A percentile compares a stretch with the other conserved stretches of the same genome.
Conservation (phyloP, 1,140 invertebrate genomes). For the Aphis gossypii region DNA sequence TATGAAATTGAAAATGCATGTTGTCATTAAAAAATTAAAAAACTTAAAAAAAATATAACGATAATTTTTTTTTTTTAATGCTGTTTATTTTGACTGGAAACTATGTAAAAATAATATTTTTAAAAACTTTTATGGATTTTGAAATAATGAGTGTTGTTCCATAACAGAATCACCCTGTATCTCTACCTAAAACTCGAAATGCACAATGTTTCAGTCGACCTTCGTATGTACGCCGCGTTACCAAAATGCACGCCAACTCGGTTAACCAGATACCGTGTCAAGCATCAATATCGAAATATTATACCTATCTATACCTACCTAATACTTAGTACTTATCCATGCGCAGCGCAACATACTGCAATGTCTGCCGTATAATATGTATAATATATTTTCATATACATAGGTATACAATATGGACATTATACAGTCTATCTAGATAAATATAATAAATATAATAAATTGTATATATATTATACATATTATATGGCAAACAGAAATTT, state of each 20-base stretch:
- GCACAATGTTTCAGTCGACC: background rate
- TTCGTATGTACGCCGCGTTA: conserved; percentile 16
- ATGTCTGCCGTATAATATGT: background rate
- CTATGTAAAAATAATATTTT: no score
- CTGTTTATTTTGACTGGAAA: no score
- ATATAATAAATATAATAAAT: background rate
- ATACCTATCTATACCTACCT: background rate
- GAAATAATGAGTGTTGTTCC: no score
- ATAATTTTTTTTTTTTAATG: no score
- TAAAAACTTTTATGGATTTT: no score
- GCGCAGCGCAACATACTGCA: background rate
- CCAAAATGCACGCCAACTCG: background rate
- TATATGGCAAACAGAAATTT: background rate
- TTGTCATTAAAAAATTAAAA: no score
- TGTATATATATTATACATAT: background rate
- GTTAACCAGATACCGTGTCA: conserved; percentile 9
- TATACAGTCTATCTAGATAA: background rate
- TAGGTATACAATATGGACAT: background rate
- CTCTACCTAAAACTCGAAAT: background rate
- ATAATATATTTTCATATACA: background rate
- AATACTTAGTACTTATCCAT: background rate
- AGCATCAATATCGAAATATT: conserved; percentile 23
- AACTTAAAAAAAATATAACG: no score
- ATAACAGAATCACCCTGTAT: background rate
- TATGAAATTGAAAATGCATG: no score